Base-by-base conservation (phyloP, 2,113 vertebrate genomes). In the Hiodon tergisus region DNA sequence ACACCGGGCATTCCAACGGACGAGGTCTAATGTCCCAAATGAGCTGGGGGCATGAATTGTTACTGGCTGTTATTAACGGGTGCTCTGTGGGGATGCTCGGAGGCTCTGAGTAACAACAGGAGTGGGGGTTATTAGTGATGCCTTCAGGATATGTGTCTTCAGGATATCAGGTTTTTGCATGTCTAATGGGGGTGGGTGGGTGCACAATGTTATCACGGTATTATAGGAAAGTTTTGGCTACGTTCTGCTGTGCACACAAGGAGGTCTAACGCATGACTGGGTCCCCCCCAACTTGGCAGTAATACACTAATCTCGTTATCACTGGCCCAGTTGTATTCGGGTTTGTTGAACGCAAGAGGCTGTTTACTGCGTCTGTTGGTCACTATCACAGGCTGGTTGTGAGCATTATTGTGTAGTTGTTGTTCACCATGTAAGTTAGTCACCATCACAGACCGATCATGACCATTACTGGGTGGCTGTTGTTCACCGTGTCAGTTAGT, bases 161-260 rank as follows among this genome's bases (percentile, higher is more conserved):
- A 85, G 78, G 84, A 89, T 90, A 90, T 90, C 85, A 85, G 78
- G 84, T 89, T 90, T 85, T 84, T 4, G 79, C 88, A 88, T 48
- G 7, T n/a, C 55, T 50, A 72, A 72, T n/a, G 50, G n/a, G n/a
- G 53, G 61, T 50, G 5, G 31, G 17, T 7, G 65, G 13, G 65
- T 47, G 65, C 6, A 46, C 65, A 8, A n/a, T 3, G 46, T 59
- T 71, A 48, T n/a, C 70, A 2, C 31, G 46, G 60, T 3, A 46
- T 17, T 11, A 13, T 13, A 47, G 70, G 6, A 10, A 47, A 1
- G 17, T 8, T 59, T 5, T 10, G 31, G 31, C 3, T 13, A 16
- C 17, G 11, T 58, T 14, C 31, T 16, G 58, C 58, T 14, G 58
- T 14, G 9, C 58, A 14, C 58, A 14, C 58, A 9, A 9, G 58